These are phyloP conservation scores for Bufotes viridis DNA, from an alignment of 2,797 vertebrate species.

Conservation along the genomic window DNA sequence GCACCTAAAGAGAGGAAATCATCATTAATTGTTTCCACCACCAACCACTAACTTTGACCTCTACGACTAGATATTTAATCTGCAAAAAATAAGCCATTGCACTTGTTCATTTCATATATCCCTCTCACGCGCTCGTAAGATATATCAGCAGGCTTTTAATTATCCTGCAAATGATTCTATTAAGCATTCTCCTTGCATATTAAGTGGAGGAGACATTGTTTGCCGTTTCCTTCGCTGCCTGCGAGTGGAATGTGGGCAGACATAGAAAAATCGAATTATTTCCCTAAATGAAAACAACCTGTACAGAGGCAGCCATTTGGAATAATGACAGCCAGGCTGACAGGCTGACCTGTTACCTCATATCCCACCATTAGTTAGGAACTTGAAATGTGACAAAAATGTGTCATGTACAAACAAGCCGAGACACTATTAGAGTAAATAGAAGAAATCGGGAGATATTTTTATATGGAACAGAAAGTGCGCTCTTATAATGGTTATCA, in stretches of 20 bases:
- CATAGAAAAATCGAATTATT: conserved; percentile 76
- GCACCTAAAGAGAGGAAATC: conserved; percentile 68
- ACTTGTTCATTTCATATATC: conserved; percentile 71
- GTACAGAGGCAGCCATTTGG: conserved; percentile 74
- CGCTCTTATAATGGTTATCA: conserved; percentile 73
- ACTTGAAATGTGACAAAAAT: conserved; percentile 69
- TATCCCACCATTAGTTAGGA: conserved; percentile 69
- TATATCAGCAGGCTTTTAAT: conserved; percentile 74
- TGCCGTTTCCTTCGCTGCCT: conserved; percentile 69
- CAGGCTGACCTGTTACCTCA: conserved; percentile 71
- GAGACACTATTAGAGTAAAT: conserved; percentile 76
- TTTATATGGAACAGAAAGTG: conserved; percentile 76
- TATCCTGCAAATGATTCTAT: conserved; percentile 73
- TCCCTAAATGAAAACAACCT: conserved; percentile 72
- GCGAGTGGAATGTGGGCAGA: conserved; percentile 71
- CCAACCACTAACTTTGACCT: conserved; percentile 71
- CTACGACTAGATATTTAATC: conserved; percentile 72
- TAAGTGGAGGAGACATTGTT: conserved; percentile 74
- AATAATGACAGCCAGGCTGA: conserved; percentile 71
- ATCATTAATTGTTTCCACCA: conserved; percentile 70
- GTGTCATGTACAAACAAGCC: conserved; percentile 74
- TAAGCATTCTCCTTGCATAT: conserved; percentile 74
- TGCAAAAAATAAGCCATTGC: conserved; percentile 72
- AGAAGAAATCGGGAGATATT: conserved; percentile 72
- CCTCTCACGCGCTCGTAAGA: conserved; percentile 71